These are phyloP conservation scores for Zaprionus nigranus DNA, from an alignment of 1,140 invertebrate genomes.

Conservation along the genomic window DNA sequence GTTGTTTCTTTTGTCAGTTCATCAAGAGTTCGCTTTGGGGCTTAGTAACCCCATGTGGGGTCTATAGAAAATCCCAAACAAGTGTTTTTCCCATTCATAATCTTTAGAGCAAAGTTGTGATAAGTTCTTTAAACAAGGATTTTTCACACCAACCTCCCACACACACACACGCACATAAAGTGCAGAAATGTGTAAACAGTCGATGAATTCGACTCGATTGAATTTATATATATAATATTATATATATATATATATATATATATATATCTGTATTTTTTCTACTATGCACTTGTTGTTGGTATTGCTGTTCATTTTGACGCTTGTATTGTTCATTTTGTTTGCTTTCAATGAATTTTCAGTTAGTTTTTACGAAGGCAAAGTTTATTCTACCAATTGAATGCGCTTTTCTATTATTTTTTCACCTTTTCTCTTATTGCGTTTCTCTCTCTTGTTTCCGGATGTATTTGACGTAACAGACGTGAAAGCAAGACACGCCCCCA, in stretches of 20 bases:
- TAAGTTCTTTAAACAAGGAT: conserved; percentile 20
- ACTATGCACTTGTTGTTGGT: not conserved
- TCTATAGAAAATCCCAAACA: not conserved
- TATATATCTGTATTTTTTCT: conserved; percentile 15
- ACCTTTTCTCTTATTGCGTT: not conserved
- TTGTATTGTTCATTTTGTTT: conserved; percentile 21
- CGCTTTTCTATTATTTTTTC: conserved; percentile 23
- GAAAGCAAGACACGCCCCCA: not conserved
- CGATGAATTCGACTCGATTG: conserved; percentile 20
- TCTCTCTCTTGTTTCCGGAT: not conserved
- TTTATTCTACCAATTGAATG: conserved; percentile 38
- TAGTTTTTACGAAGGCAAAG: conserved; percentile 23
- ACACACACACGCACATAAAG: conserved; percentile 8
- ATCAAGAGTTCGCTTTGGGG: not conserved
- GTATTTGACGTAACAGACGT: conserved; percentile 9
- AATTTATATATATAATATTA: not conserved
- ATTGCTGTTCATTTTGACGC: conserved; percentile 29
- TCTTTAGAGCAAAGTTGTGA: conserved; percentile 22
- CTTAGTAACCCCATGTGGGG: not conserved
- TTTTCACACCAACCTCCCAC: not conserved
- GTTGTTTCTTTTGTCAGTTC: conserved; percentile 4
- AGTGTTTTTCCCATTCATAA: conserved; percentile 5
- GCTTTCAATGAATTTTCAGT: conserved; percentile 30
- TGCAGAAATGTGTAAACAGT: conserved; percentile 28
- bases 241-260: not conserved